A percentile compares a stretch with the other conserved stretches of the same genome.
These are phyloP conservation scores for Eurystomus glaucurus DNA, from an alignment of 2,797 vertebrate genomes.

Conservation along the genomic window DNA sequence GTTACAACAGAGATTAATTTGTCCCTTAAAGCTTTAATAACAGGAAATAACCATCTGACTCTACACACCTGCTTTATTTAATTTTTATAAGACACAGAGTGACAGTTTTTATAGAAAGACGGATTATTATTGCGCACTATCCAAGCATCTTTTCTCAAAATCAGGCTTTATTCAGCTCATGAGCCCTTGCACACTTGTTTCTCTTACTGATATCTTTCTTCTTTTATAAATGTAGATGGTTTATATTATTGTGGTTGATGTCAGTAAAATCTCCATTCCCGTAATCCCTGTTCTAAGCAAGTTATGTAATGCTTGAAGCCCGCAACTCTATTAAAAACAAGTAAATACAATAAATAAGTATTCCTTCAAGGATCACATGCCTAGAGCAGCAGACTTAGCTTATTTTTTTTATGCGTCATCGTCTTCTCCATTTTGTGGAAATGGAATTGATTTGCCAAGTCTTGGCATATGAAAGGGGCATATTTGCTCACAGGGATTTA, in stretches of 20 bases:
- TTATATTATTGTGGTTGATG: neutral
- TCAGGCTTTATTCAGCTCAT: neutral
- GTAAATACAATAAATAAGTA: neutral
- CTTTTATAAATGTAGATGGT: neutral
- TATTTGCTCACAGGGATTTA: neutral
- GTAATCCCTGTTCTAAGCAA: neutral
- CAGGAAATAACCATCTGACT: constrained; percentile 53
- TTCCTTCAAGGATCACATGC: neutral
- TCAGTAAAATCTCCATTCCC: neutral
- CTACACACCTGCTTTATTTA: neutral
- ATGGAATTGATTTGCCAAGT: neutral
- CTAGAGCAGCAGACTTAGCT: neutral
- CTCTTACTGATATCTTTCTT: neutral
- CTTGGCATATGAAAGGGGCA: neutral
- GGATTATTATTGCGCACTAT: neutral
- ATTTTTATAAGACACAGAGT: constrained; percentile 43
- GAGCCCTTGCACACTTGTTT: neutral
- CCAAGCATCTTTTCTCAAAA: neutral
- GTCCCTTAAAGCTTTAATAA: constrained; percentile 39
- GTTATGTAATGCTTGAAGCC: neutral
- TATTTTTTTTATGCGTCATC: neutral
- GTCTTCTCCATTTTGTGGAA: neutral
- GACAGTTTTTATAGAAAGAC: constrained; percentile 9
- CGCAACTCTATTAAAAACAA: neutral
- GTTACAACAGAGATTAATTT: constrained; percentile 40